Base-by-base conservation (phyloP, 2,888 invertebrate species). In the Chalcis sispes region DNA sequence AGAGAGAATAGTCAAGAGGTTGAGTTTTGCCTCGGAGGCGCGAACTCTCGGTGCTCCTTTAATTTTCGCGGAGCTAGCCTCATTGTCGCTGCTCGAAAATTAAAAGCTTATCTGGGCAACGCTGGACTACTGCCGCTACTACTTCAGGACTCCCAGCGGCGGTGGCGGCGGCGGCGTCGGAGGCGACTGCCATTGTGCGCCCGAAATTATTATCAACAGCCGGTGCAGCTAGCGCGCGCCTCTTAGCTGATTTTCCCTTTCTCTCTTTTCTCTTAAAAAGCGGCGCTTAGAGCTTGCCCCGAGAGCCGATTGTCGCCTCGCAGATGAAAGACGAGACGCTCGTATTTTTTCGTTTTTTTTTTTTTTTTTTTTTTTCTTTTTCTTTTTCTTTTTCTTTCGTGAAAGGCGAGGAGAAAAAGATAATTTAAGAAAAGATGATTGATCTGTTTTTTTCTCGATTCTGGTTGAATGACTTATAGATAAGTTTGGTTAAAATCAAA, bases 161-260 rank as follows among this genome's bases (percentile, higher is more conserved):
- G 23, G 40, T 2, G 36, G 29, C n/a, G n/a, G n/a, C n/a, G n/a
- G n/a, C n/a, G n/a, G n/a, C n/a, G n/a, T n/a, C n/a, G n/a, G n/a
- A n/a, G n/a, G n/a, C n/a, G n/a, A n/a, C n/a, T n/a, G n/a, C n/a
- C 71, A 75, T 75, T 75, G 75, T 75, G 66, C 46, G 50, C 58
- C 40, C 52, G 52, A 71, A 75, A 75, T 75, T 75, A 75, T 75
- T 71, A 71, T 71, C 71, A 75, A 66, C 61, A 29, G 29, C 29
- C 58, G 8, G 29, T 23, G 36, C 25, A 25, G 15, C 40, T 1
- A 29, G 59, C 48, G 48, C 25, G 32, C 46, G 2, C 42, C 29
- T 58, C 56, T 56, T 27, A 25, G 27, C 42, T 42, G 20, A 56
- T 42, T 56, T 72, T 32, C 7, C 32, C 32, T 56, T 32, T 18